Conservation (phyloP, 2,797 vertebrate genomes). For the Amblyopsis hoosieri region DNA sequence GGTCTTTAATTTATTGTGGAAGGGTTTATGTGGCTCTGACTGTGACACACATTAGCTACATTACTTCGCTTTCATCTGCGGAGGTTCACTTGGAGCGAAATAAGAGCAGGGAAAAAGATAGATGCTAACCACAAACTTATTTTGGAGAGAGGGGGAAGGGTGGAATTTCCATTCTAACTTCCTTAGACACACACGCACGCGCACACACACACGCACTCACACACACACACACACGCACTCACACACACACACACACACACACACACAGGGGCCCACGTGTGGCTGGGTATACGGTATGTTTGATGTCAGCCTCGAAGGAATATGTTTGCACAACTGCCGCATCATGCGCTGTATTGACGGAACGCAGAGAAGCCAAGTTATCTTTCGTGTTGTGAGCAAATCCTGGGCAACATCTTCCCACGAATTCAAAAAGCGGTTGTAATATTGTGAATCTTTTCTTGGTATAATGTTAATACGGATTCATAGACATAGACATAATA, state of each 20-base stretch:
- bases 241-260: background rate
- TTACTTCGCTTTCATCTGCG: constrained; percentile 69
- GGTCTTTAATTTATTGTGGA: constrained; percentile 71
- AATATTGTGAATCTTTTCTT: too few species aligned
- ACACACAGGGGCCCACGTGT: background rate
- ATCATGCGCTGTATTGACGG: too few species aligned
- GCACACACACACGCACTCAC: background rate
- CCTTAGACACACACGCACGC: constrained; percentile 17
- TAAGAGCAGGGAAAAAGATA: constrained; percentile 29
- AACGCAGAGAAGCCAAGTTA: too few species aligned
- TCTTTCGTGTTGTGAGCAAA: too few species aligned
- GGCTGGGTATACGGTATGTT: background rate
- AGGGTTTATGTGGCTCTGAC: constrained; percentile 63
- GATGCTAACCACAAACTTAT: constrained; percentile 65
- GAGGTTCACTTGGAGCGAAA: constrained; percentile 63
- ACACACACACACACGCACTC: background rate
- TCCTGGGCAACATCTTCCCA: too few species aligned
- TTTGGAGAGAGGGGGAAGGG: constrained; percentile 40
- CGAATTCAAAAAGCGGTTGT: too few species aligned
- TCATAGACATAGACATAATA: too few species aligned
- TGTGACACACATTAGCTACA: constrained; percentile 69
- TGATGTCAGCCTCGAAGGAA: background rate
- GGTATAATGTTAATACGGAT: too few species aligned
- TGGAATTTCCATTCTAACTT: constrained; percentile 64
- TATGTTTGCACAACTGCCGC: too few species aligned